Evolutionary conservation across 2,113 vertebrate species (phyloP), one percentile per base, ranked within the genome.

Genomic region (Morphnarchus princeps): DNA sequence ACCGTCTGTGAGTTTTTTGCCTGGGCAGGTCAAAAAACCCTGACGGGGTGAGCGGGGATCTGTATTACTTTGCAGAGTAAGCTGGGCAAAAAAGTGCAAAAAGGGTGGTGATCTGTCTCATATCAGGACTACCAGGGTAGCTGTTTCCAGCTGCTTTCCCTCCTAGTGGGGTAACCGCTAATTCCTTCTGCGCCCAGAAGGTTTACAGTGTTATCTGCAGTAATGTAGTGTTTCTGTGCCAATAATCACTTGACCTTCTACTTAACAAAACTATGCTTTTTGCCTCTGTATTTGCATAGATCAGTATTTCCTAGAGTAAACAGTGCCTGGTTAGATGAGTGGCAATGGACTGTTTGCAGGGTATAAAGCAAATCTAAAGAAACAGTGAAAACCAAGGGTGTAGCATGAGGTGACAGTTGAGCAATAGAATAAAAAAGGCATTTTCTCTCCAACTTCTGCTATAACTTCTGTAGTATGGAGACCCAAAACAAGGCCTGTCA

Each of bases 31-130:
- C 71, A 36, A 19, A 63, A 38, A 52, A 5, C 10, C 58, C 62
- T 31, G 1, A 0, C 2, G 4, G 21, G 13, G 13, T 1, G 0
- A 2, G 40, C 2, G n/a, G n/a, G 32, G 0, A 14, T 70, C 22
- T 67, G 10, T 42, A 34, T 16, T 7, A 19, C 22, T 57, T 34
- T 36, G 40, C 18, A 36, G 58, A 21, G 36, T 36, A 36, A 93
- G 40, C 6, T 63, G 49, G 65, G 57, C 1, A 13, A 17, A 57
- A 42, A 72, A 20, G 18, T 29, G 49, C 18, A 34, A 16, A 25
- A 66, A 59, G 7, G 42, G 26, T 31, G n/a, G 24, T 73, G 13
- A 22, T 18, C 15, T 67, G 45, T 54, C 55, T 58, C 3, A 0
- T 7, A 0, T 12, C 32, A 34, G 16, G 9, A 13, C 54, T 77